Percentiles rank a stretch among this genome's conserved stretches.
Conservation (phyloP, 2,888 invertebrate genomes). For the Charanyca ferruginea region DNA sequence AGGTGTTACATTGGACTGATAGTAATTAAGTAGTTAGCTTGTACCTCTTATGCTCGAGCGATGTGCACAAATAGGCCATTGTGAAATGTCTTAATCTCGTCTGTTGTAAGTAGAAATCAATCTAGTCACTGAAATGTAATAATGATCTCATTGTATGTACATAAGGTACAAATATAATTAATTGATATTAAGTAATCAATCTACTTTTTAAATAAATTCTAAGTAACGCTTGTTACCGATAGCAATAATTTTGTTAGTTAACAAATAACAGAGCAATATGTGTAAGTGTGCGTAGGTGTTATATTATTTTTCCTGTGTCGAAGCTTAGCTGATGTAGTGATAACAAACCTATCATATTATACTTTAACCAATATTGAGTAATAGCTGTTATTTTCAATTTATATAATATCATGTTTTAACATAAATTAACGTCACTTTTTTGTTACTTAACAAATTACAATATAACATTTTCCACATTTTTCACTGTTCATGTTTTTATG, state of each 20-base stretch:
- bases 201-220: constrained; percentile 12
- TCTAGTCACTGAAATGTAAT: constrained; percentile 65
- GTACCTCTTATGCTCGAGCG: constrained; percentile 37
- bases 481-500: constrained; percentile 47
- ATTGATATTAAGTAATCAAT: constrained; percentile 20
- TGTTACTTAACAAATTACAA: constrained; percentile 46
- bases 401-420: constrained; percentile 27
- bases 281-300: constrained; percentile 22
- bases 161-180: constrained; percentile 32
- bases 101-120: constrained; percentile 51
- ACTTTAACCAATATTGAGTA: constrained; percentile 13
- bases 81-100: constrained; percentile 31
- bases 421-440: constrained; percentile 23
- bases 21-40: constrained; percentile 50
- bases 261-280: constrained; percentile 31
- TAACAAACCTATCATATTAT: constrained; percentile 5
- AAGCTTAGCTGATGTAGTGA: constrained; percentile 28
- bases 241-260: constrained; percentile 56
- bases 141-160: constrained; percentile 58
- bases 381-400: constrained; percentile 21
- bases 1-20: constrained; percentile 59
- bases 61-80: constrained; percentile 51
- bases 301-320: constrained; percentile 11
- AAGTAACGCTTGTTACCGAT: constrained; percentile 32
- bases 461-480: constrained; percentile 51